Evolutionary conservation across 1,140 invertebrate species (phyloP), one percentile per base, ranked within the genome.

Genomic region (Ceratitis capitata): DNA sequence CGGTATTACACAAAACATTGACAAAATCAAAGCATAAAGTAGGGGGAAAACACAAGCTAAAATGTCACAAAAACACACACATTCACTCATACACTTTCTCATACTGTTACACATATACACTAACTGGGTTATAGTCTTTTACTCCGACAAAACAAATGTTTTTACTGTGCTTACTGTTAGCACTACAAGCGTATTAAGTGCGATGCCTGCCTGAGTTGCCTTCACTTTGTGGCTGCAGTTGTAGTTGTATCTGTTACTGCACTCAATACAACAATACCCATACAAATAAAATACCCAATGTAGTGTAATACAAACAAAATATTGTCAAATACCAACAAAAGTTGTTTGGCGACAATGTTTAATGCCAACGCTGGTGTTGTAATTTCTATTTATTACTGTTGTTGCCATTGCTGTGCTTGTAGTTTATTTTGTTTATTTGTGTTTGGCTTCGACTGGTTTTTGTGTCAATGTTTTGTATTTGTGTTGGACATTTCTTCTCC

Each of bases 291-390:
- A n/a, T n/a, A n/a, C n/a, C n/a, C n/a, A n/a, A n/a, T n/a, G 69
- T 35, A 23, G n/a, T 45, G 69, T 26, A 78, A 78, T 78, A n/a
- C n/a, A 2, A 78, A 78, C 69, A 45, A 78, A 78, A 78, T n/a
- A n/a, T n/a, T n/a, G n/a, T n/a, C n/a, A 47, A 78, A 78, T 78
- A n/a, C n/a, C 9, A 78, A 78, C 69, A 45, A 78, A 78, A 78
- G 19, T 78, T 78, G 23, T 78, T 32, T 78, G 39, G 69, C 69
- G 69, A 78, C 69, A 78, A 78, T 78, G 69, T 78, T 78, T 78
- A 19, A 14, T 78, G 29, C 42, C 69, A 78, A 23, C 45, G 6
- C n/a, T 35, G 29, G 12, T 64, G 6, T 58, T 58, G 61, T n/a
- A n/a, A n/a, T n/a, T n/a, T n/a, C n/a, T n/a, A n/a, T n/a, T n/a